Evolutionary conservation across 1,140 invertebrate genomes (phyloP).

Genomic region (Thaumetopoea pityocampa): DNA sequence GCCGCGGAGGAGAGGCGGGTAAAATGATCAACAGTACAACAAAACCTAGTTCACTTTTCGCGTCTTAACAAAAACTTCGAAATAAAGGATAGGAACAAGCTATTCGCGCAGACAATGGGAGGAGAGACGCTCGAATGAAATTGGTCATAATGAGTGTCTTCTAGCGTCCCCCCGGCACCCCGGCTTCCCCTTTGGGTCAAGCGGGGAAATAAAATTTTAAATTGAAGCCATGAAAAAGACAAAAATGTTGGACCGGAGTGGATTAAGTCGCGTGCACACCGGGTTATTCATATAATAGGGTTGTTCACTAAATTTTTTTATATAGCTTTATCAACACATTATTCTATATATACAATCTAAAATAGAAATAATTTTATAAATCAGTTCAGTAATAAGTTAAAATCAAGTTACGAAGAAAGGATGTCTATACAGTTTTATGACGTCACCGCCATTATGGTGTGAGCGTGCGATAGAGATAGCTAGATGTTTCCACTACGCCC

Average conservation of each 20-base stretch:
- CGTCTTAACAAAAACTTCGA: constrained; percentile 53
- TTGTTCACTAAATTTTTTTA: constrained; percentile 10
- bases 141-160: constrained; percentile 69
- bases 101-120: constrained; percentile 59
- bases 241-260: constrained; percentile 44
- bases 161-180: constrained; percentile 23
- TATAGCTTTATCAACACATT: neutral
- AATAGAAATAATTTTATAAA: too few relatives aligned
- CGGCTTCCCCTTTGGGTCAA: constrained; percentile 51
- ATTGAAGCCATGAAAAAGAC: constrained; percentile 69
- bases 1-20: constrained; percentile 6
- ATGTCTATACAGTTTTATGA: too few relatives aligned
- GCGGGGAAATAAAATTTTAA: constrained; percentile 71
- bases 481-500: too few relatives aligned
- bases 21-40: constrained; percentile 11
- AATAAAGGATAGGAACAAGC: constrained; percentile 55
- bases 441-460: too few relatives aligned
- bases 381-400: too few relatives aligned
- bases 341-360: neutral
- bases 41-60: constrained; percentile 21
- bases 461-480: too few relatives aligned
- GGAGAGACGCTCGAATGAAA: constrained; percentile 60
- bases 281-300: constrained; percentile 1
- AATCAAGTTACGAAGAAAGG: too few relatives aligned
- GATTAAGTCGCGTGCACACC: constrained; percentile 29